phyloP scores from a whole-genome alignment of 2,888 invertebrate genomes.

The Brachyptera risi region DNA sequence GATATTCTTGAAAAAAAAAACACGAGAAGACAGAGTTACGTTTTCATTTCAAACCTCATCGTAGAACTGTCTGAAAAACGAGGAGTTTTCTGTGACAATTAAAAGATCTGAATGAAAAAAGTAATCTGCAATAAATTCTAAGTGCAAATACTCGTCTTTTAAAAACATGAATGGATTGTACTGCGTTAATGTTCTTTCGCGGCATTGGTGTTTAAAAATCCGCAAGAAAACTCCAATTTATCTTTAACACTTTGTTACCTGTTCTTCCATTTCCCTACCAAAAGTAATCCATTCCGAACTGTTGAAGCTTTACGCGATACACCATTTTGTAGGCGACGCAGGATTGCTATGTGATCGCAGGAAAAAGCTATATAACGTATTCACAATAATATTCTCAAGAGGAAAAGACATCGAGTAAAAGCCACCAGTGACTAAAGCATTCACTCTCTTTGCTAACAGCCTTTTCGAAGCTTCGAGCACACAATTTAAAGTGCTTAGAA shows the following conservation, averaged over 20 bases:
- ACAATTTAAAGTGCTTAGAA: conserved; percentile 1
- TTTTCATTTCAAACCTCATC: too few relatives aligned
- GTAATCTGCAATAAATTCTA: not conserved
- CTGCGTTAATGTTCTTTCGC: not conserved
- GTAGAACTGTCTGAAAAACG: too few relatives aligned
- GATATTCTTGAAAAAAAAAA: too few relatives aligned
- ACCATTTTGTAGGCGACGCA: not conserved
- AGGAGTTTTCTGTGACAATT: conserved; percentile 1
- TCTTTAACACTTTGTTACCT: conserved; percentile 18
- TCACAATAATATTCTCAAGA: conserved; percentile 21
- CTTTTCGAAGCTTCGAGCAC: not conserved
- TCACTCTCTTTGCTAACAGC: conserved; percentile 8
- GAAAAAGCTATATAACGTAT: conserved; percentile 5
- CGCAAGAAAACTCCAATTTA: not conserved
- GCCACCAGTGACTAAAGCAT: conserved; percentile 9
- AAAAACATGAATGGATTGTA: not conserved
- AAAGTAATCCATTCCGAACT: conserved; percentile 15
- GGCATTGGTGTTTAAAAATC: not conserved
- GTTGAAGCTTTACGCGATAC: not conserved
- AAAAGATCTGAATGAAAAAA: not conserved
- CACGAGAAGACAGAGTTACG: too few relatives aligned
- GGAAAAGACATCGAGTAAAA: conserved; percentile 13
- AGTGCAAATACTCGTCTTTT: not conserved
- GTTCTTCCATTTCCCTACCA: conserved; percentile 3
- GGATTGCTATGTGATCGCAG: not conserved